phyloP scores from a whole-genome alignment of 2,113 vertebrate species.

The Gobiocypris rarus region DNA sequence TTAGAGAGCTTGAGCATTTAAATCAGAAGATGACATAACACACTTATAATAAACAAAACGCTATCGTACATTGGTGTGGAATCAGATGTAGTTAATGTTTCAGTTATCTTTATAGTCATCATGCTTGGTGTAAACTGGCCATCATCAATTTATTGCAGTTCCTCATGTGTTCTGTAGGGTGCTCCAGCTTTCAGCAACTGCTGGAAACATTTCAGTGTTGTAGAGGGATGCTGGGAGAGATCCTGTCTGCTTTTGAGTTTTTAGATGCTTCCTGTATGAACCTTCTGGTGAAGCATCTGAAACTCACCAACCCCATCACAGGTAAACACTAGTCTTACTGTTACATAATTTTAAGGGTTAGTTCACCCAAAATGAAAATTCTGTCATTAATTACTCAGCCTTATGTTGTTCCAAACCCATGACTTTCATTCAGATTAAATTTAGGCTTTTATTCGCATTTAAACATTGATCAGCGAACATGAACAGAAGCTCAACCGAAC shows the following conservation, averaged over 20 bases:
- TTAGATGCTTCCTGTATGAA: conserved; percentile 89
- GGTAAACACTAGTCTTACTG: conserved; percentile 71
- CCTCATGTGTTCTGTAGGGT: conserved; percentile 75
- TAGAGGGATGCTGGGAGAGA: conserved; percentile 89
- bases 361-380: too few species aligned
- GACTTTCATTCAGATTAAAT: too few species aligned
- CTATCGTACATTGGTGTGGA: neutral
- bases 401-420: too few species aligned
- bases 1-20: too few species aligned
- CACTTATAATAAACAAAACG: too few species aligned
- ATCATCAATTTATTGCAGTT: neutral
- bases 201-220: conserved; percentile 85
- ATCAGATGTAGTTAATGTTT: neutral
- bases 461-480: too few species aligned
- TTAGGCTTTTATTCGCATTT: too few species aligned
- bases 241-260: conserved; percentile 94
- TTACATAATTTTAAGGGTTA: neutral
- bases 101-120: neutral
- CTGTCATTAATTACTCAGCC: too few species aligned
- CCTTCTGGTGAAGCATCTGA: conserved; percentile 83
- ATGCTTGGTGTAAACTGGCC: too few species aligned
- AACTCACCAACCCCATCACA: conserved; percentile 82
- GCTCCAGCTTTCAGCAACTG: conserved; percentile 83
- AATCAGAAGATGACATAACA: too few species aligned
- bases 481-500: too few species aligned